Conservation (phyloP, 2,797 vertebrate species). For the Diplodus sargus region DNA sequence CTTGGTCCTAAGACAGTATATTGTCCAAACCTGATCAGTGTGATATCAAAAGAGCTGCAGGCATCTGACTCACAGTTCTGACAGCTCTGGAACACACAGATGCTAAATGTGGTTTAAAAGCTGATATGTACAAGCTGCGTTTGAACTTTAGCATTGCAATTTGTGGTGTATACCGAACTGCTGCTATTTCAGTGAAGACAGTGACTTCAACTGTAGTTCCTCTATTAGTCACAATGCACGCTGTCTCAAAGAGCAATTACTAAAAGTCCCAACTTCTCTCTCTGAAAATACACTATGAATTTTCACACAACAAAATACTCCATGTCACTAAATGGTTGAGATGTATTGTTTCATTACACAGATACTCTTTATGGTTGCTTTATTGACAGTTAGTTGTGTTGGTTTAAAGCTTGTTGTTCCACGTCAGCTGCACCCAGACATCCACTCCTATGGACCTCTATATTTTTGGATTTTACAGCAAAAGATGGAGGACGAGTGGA, state of each 20-base stretch:
- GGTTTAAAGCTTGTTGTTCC: no score
- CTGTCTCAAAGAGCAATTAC: background rate
- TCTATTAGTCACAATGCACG: background rate
- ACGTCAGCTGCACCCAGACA: no score
- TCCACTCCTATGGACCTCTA: no score
- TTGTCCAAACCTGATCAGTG: background rate
- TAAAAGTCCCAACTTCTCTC: slow-evolving; percentile 9
- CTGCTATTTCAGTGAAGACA: background rate
- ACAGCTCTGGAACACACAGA: background rate
- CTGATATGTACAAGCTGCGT: background rate
- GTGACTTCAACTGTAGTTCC: background rate
- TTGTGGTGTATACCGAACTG: background rate
- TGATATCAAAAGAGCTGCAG: background rate
- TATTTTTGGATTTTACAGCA: no score
- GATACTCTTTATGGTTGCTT: no score
- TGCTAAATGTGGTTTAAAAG: background rate
- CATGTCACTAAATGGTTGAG: background rate
- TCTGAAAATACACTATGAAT: background rate
- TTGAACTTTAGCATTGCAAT: background rate
- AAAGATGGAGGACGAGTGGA: no score
- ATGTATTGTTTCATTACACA: background rate
- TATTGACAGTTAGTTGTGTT: no score
- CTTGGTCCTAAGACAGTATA: no score
- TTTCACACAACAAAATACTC: background rate
- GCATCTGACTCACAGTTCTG: background rate